Conservation (phyloP, 2,113 vertebrate genomes). For the Fulmarus glacialis region DNA sequence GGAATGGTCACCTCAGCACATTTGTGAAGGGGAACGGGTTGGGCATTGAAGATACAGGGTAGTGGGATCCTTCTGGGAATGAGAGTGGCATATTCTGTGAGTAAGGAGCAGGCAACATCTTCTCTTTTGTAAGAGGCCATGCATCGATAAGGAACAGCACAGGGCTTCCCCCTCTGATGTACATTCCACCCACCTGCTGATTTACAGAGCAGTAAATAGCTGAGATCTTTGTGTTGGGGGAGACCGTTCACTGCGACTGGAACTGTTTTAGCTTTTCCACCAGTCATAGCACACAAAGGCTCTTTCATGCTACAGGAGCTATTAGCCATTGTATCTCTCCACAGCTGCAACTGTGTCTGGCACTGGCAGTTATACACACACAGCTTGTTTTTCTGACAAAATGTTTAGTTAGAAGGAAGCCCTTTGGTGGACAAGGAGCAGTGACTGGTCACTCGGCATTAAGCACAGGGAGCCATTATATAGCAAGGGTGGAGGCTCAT, state of each 20-base stretch:
- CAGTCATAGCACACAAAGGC: rapidly evolving
- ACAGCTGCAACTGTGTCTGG: not conserved
- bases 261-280: not conserved
- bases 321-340: not conserved
- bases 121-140: rapidly evolving
- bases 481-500: not conserved
- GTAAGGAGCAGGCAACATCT: not conserved
- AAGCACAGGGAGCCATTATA: not conserved
- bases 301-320: not conserved
- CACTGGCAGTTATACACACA: not conserved
- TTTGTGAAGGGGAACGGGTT: not conserved
- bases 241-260: rapidly evolving
- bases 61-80: not conserved
- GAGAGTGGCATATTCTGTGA: not conserved
- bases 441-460: not conserved
- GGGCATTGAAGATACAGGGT: rapidly evolving
- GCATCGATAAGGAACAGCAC: not conserved
- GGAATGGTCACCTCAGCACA: not conserved
- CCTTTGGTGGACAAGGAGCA: not conserved
- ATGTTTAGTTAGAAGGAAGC: not conserved
- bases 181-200: not conserved
- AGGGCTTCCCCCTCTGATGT: not conserved
- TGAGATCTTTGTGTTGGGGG: not conserved
- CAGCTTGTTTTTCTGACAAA: not conserved
- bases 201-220: not conserved